Conservation (phyloP, 2,888 invertebrate genomes). For the Ophion obscuratus region DNA sequence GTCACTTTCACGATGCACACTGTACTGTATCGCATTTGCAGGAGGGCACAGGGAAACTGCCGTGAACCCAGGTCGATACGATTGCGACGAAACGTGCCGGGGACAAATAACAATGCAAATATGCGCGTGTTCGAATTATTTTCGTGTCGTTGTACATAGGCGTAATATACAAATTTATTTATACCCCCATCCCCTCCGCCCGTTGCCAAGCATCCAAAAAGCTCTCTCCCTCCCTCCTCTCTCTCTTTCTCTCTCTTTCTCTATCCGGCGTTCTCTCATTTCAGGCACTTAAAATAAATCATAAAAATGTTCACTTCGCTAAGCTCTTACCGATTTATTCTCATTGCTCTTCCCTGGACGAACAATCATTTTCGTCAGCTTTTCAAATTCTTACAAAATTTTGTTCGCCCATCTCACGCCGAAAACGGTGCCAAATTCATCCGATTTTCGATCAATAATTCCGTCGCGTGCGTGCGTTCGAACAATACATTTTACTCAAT, state of each 20-base stretch:
- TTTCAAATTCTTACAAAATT: conserved; percentile 37
- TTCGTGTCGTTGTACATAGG: conserved; percentile 10
- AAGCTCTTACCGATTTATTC: conserved; percentile 22
- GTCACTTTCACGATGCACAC: too few relatives aligned
- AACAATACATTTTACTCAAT: not conserved
- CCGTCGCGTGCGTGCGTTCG: too few relatives aligned
- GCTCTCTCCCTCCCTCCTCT: not conserved
- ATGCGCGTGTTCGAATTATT: not conserved
- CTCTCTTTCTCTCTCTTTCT: conserved; percentile 2
- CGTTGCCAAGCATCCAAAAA: conserved; percentile 33
- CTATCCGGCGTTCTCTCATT: conserved; percentile 30
- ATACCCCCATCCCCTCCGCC: not conserved
- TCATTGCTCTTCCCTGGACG: not conserved
- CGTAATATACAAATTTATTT: conserved; percentile 58
- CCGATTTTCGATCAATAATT: conserved; percentile 18
- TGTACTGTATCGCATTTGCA: too few relatives aligned
- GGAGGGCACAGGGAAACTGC: too few relatives aligned
- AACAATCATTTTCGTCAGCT: conserved; percentile 1
- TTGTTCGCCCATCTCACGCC: conserved; percentile 9
- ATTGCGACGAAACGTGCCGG: too few relatives aligned
- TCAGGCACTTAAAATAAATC: conserved; percentile 61
- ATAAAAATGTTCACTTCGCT: conserved; percentile 36
- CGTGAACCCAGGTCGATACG: too few relatives aligned
- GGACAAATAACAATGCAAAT: not conserved
- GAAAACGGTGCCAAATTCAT: conserved; percentile 29